phyloP scores from a whole-genome alignment of 2,113 vertebrate species.

The Megaleporinus macrocephalus region DNA sequence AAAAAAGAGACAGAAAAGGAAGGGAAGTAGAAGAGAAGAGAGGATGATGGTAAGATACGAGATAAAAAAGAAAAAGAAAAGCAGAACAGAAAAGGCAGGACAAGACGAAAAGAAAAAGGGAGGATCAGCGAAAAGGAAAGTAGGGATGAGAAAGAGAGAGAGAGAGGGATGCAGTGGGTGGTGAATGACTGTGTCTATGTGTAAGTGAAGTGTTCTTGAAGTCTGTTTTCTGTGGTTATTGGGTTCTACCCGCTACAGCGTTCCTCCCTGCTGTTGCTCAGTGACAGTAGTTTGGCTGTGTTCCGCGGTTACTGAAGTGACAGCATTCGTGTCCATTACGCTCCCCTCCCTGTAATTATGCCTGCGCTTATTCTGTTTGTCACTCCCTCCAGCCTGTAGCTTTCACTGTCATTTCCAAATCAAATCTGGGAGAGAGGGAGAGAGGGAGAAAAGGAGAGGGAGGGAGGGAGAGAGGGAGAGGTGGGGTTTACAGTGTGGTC shows the following conservation, averaged over 20 bases:
- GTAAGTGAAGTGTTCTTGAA: background rate
- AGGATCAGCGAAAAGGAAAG: no score
- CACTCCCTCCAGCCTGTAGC: constrained; percentile 28
- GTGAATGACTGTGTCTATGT: background rate
- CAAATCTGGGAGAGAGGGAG: constrained; percentile 43
- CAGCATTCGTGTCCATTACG: constrained; percentile 26
- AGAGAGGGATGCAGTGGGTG: constrained; percentile 29
- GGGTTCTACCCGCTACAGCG: background rate
- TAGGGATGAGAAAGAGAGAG: background rate
- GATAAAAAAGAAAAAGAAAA: no score
- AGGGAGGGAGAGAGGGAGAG: background rate
- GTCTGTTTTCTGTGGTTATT: constrained; percentile 16
- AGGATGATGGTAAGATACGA: no score
- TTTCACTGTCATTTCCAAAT: constrained; percentile 44
- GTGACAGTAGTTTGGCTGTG: constrained; percentile 17
- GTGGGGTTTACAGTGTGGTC: constrained; percentile 3
- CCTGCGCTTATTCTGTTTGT: constrained; percentile 17
- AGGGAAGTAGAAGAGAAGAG: no score
- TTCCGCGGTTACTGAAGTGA: constrained; percentile 49
- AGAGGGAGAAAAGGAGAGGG: background rate
- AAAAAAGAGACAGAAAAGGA: no score
- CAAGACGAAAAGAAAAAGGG: no score
- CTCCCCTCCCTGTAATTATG: constrained; percentile 41
- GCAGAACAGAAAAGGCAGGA: no score
- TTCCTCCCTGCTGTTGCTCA: background rate